phyloP scores from a whole-genome alignment of 2,797 vertebrate genomes.

The Muscicapa striata region DNA sequence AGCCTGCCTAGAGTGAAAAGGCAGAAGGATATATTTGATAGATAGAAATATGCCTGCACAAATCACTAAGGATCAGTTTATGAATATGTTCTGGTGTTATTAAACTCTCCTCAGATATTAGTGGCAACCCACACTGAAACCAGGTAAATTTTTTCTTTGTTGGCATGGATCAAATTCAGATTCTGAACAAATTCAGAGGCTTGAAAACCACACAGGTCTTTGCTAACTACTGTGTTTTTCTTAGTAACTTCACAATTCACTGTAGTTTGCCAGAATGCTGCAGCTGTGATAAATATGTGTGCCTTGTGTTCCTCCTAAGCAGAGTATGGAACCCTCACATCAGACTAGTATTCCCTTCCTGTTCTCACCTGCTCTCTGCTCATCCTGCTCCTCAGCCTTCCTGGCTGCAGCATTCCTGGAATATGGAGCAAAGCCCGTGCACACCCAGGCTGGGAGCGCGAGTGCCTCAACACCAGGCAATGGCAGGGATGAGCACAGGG shows the following conservation, averaged over 20 bases:
- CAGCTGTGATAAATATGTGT: neutral
- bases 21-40: neutral
- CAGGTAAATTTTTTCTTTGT: neutral
- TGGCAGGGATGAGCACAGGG: neutral
- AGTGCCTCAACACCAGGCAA: fast-evolving
- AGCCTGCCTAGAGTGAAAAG: neutral
- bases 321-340: neutral
- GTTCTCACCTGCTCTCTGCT: neutral
- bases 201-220: neutral
- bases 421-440: fast-evolving
- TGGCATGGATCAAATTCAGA: neutral
- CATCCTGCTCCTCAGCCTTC: neutral
- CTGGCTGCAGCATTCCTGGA: neutral
- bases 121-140: neutral
- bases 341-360: neutral
- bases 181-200: neutral
- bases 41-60: neutral
- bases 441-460: fast-evolving
- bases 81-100: neutral
- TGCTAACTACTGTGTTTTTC: neutral
- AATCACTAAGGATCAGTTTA: neutral
- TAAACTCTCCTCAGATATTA: neutral
- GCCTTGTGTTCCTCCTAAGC: neutral
- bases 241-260: neutral
- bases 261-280: neutral